These are phyloP conservation scores for Minunthozetes semirufus DNA, from an alignment of 2,888 invertebrate species.

Conservation along the genomic window DNA sequence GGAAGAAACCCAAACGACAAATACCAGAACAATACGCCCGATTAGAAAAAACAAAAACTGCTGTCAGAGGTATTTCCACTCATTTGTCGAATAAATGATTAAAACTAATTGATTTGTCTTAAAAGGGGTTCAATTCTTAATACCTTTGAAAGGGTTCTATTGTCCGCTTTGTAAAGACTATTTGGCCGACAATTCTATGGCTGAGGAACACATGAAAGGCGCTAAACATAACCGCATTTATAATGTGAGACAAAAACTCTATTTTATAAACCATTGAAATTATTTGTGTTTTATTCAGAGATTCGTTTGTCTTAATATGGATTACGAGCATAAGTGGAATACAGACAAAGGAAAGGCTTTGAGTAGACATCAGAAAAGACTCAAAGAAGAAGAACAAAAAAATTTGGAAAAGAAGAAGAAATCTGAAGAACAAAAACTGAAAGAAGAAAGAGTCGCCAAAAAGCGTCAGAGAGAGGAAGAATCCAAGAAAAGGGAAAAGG, in stretches of 20 bases:
- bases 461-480: not conserved
- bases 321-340: constrained; percentile 26
- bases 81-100: not conserved
- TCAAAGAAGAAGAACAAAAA: constrained; percentile 27
- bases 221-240: constrained; percentile 27
- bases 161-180: constrained; percentile 26
- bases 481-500: not conserved
- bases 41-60: not conserved
- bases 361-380: constrained; percentile 11
- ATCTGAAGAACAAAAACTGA: not conserved
- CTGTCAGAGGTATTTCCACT: not conserved
- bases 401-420: constrained; percentile 4
- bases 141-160: constrained; percentile 15
- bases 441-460: not conserved
- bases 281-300: not conserved
- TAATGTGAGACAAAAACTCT: not conserved
- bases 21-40: no score
- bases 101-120: not conserved
- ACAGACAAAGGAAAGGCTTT: constrained; percentile 27
- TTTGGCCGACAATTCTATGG: constrained; percentile 4
- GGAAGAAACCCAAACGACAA: not conserved
- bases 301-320: constrained; percentile 1
- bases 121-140: constrained; percentile 23
- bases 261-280: no score
- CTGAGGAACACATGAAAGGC: constrained; percentile 33